phyloP scores from a whole-genome alignment of 2,888 invertebrate species.

The Fragum fragum region DNA sequence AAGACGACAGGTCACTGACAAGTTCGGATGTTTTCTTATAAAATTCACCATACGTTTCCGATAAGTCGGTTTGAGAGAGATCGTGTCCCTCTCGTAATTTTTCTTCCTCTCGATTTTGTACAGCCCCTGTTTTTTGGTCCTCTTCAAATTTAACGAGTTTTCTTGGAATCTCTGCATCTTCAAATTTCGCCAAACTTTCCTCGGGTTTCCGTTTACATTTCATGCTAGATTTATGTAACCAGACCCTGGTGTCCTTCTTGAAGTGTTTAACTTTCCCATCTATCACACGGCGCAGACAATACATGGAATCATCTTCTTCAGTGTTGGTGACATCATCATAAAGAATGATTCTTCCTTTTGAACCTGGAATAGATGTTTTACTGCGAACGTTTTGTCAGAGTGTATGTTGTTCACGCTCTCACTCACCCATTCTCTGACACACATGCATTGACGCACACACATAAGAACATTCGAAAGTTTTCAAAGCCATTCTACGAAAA shows the following conservation, averaged over 20 bases:
- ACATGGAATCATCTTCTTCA: constrained; percentile 38
- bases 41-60: neutral
- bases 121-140: neutral
- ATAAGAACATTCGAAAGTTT: no score
- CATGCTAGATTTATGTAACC: constrained; percentile 62
- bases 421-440: no score
- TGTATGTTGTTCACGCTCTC: no score
- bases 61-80: neutral
- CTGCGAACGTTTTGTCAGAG: no score
- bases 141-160: constrained; percentile 16
- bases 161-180: neutral
- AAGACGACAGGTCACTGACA: constrained; percentile 22
- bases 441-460: no score
- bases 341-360: neutral
- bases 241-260: constrained; percentile 59
- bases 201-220: constrained; percentile 27
- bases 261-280: constrained; percentile 49
- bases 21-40: neutral
- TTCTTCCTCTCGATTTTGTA: neutral
- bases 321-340: neutral
- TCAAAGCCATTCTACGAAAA: no score
- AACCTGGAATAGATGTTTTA: no score
- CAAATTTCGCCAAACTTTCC: neutral
- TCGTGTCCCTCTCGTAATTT: neutral
- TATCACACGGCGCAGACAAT: constrained; percentile 46